Evolutionary conservation across 2,888 invertebrate genomes (phyloP).

Genomic region (Merodon equestris): DNA sequence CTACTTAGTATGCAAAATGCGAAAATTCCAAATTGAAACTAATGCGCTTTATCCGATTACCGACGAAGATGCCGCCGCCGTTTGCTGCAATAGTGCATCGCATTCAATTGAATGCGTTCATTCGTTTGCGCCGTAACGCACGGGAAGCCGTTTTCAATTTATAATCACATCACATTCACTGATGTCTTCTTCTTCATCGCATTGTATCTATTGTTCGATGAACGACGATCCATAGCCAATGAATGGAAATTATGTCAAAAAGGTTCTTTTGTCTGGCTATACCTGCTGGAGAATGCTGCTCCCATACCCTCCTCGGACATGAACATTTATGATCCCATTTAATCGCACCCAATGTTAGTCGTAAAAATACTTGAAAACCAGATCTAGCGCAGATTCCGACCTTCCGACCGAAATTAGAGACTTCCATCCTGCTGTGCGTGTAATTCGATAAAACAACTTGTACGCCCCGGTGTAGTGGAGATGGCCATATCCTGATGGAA

Average conservation of each 20-base stretch:
- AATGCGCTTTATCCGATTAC: slow-evolving; percentile 65
- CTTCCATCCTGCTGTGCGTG: slow-evolving; percentile 46
- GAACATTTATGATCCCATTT: too few relatives aligned
- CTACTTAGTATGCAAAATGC: slow-evolving; percentile 64
- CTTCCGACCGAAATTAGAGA: slow-evolving; percentile 34
- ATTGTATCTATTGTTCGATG: slow-evolving; percentile 48
- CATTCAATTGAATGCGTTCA: slow-evolving; percentile 54
- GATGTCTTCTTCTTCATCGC: not conserved
- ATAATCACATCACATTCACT: slow-evolving; percentile 56
- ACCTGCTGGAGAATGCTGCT: too few relatives aligned
- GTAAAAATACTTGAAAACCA: slow-evolving; percentile 36
- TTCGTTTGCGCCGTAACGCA: slow-evolving; percentile 27
- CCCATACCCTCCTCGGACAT: too few relatives aligned
- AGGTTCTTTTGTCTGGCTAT: too few relatives aligned
- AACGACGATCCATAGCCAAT: too few relatives aligned
- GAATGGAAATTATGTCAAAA: slow-evolving; percentile 65
- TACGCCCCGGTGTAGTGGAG: slow-evolving; percentile 14
- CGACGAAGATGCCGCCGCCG: slow-evolving; percentile 24
- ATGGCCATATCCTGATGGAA: slow-evolving; percentile 23
- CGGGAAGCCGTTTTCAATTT: slow-evolving; percentile 46
- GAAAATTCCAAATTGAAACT: slow-evolving; percentile 65
- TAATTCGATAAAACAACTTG: slow-evolving; percentile 63
- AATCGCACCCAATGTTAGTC: not conserved
- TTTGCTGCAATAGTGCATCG: slow-evolving; percentile 46
- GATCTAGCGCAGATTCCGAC: too few relatives aligned